Percentiles rank a stretch among this genome's conserved stretches.
These are phyloP conservation scores for Amphibalanus amphitrite DNA, from an alignment of 1,140 invertebrate species.

Conservation along the genomic window DNA sequence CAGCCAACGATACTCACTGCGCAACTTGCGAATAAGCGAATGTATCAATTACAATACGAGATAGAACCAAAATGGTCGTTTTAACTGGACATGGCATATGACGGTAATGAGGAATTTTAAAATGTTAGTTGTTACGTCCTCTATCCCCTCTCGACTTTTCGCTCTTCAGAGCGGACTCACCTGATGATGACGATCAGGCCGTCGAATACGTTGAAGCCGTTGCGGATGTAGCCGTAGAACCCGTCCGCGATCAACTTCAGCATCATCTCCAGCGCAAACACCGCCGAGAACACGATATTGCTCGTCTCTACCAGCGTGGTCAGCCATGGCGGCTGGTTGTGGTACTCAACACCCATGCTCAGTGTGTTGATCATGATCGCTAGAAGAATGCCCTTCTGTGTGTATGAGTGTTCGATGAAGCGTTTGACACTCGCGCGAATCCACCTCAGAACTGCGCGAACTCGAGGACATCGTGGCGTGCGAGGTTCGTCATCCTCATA, in stretches of 20 bases:
- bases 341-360: constrained; percentile 98
- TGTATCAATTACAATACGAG: no score
- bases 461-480: not conserved
- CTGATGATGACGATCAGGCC: constrained; percentile 94
- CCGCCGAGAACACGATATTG: constrained; percentile 87
- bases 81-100: no score
- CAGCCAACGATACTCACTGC: no score
- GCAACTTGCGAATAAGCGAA: no score
- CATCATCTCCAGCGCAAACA: constrained; percentile 96
- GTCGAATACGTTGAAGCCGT: constrained; percentile 99
- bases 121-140: no score
- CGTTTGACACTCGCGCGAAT: constrained; percentile 19
- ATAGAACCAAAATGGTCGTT: no score
- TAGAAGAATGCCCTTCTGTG: constrained; percentile 87
- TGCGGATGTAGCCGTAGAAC: constrained; percentile 87
- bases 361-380: constrained; percentile 98
- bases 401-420: constrained; percentile 70
- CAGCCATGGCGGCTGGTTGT: constrained; percentile 83
- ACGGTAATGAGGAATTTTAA: no score
- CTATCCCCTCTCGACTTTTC: no score
- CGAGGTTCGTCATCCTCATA: constrained; percentile 14
- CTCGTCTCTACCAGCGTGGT: constrained; percentile 90
- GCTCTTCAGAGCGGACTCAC: no score
- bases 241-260: constrained; percentile 92
- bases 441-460: not conserved